Percentiles rank a stretch among this genome's conserved stretches.
phyloP scores from a whole-genome alignment of 2,113 vertebrate genomes.

The Promerops cafer region DNA sequence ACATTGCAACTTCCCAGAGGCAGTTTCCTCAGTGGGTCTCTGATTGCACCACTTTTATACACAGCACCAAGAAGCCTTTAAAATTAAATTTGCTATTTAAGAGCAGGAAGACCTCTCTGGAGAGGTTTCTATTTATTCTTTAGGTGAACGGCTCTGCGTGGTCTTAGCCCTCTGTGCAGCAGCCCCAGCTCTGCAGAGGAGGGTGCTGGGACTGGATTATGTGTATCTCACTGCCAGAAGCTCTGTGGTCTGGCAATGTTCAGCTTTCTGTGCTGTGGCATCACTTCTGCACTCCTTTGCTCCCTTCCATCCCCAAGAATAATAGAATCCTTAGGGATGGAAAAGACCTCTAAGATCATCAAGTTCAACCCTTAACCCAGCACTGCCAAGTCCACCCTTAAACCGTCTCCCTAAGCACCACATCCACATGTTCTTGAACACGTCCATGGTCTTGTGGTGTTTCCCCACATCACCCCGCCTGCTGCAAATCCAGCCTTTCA shows the following conservation, averaged over 20 bases:
- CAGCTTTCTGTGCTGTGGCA: not conserved
- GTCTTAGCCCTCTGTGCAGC: not conserved
- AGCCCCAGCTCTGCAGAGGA: not conserved
- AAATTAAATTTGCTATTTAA: not conserved
- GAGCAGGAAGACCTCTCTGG: not conserved
- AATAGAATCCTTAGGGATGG: not conserved
- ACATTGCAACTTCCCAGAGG: not conserved
- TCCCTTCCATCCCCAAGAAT: not conserved
- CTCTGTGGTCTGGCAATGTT: not conserved
- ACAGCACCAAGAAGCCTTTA: not conserved
- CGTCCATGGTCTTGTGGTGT: not conserved
- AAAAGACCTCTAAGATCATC: not conserved
- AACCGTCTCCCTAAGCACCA: not conserved
- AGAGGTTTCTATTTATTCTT: not conserved
- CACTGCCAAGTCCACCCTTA: not conserved
- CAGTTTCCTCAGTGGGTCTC: not conserved
- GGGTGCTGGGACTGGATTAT: fast-evolving
- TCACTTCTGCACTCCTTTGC: fast-evolving
- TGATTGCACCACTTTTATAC: not conserved
- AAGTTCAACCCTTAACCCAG: not conserved
- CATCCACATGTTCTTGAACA: not conserved
- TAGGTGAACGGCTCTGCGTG: not conserved
- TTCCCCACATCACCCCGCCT: not conserved
- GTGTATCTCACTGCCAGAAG: not conserved
- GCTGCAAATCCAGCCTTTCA: not conserved